Evolutionary conservation across 2,888 invertebrate species (phyloP), one percentile per base, ranked within the genome.

Genomic region (Mythimna vitellina): DNA sequence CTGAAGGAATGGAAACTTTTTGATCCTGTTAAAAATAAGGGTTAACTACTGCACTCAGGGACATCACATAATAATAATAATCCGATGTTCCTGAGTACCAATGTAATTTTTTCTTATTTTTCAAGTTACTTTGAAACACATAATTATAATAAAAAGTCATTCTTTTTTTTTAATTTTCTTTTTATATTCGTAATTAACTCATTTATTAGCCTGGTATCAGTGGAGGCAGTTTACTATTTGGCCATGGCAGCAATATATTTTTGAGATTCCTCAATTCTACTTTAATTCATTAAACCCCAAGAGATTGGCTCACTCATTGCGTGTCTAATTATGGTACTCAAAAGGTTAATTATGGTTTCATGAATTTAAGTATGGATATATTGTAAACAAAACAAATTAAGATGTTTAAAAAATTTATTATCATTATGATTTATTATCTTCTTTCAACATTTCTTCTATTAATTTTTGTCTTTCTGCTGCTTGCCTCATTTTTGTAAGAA

Each of bases 391-490:
- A 61, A 62, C 62, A 68, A 60, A 22, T 35, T 62, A 10, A 7
- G 10, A 51, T 73, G 63, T 9, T 54, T 0, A 20, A 38, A 56
- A 49, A 56, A 2, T 20, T 0, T 35, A 70, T 72, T 62, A 54
- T 74, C 17, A 65, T 88, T 67, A 82, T 73, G 61, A 71, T 62
- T 82, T 68, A 61, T 82, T 86, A 77, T 93, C 97, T 92, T 97
- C 97, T 76, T 96, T 96, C 91, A 96, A 91, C 96, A 98, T 97
- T 95, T 98, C 96, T 87, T 97, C 97, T 86, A 98, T 97, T 80
- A 98, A 88, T 76, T 96, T 96, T 93, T 98, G 98, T 67, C 98
- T 96, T 93, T 99, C 99, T 88, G 99, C 98, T 7, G 98, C 98
- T 95, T 98, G 98, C 74, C 98, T 96, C 95, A 99, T 95, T 94